Evolutionary conservation across 1,140 invertebrate genomes (phyloP).

Genomic region (Drosophila orena): DNA sequence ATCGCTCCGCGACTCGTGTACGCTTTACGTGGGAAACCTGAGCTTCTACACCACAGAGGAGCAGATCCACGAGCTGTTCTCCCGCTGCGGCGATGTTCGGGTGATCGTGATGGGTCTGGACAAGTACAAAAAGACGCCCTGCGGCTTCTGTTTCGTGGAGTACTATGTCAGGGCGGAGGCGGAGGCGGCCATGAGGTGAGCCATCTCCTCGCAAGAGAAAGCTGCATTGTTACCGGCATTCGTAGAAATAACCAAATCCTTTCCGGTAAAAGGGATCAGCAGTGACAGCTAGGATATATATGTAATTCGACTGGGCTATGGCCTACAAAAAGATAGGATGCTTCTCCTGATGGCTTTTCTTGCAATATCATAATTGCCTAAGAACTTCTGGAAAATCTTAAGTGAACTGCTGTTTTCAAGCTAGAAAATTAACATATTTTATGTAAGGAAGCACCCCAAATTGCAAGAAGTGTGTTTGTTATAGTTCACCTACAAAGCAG

Average conservation of each 20-base stretch:
- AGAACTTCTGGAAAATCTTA: no score
- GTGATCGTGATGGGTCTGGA: slow-evolving; percentile 99
- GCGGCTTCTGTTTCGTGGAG: slow-evolving; percentile 99
- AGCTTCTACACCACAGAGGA: slow-evolving; percentile 99
- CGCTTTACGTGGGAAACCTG: slow-evolving; percentile 98
- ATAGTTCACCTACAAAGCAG: no score
- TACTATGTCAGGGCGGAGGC: slow-evolving; percentile 96
- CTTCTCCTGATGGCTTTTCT: no score
- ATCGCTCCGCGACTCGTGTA: slow-evolving; percentile 90
- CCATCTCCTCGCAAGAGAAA: neutral
- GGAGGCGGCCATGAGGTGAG: slow-evolving; percentile 94
- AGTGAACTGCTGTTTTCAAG: no score
- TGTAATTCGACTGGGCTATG: no score
- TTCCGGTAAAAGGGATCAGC: no score
- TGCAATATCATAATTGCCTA: no score
- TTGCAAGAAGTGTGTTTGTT: no score
- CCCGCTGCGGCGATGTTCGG: slow-evolving; percentile 97
- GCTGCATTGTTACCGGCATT: neutral
- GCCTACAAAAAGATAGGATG: no score
- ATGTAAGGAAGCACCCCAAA: no score
- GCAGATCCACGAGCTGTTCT: slow-evolving; percentile 99
- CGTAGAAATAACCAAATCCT: neutral
- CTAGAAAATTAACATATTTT: no score
- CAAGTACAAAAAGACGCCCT: slow-evolving; percentile 99
- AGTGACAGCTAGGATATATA: no score